Conservation (phyloP, 2,797 vertebrate genomes). For the Eidolon dupreanum region DNA sequence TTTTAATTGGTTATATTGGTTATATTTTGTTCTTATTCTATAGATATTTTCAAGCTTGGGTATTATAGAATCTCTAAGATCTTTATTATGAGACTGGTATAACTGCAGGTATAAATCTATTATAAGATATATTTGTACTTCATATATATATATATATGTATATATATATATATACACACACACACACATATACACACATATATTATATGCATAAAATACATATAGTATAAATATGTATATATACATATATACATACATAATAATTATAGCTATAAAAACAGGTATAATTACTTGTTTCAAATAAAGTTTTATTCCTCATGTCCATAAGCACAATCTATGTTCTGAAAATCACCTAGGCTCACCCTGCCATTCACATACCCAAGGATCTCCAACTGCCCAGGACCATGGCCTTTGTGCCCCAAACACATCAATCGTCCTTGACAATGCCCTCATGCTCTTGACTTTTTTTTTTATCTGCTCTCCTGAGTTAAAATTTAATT, state of each 20-base stretch:
- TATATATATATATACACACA: background rate
- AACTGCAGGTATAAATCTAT: background rate
- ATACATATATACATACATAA: background rate
- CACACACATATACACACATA: background rate
- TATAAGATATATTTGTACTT: background rate
- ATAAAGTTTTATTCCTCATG: background rate
- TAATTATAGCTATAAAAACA: background rate
- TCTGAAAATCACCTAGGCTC: fast-evolving
- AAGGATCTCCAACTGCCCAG: background rate
- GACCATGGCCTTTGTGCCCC: background rate
- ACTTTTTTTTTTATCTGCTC: background rate
- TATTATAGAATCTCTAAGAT: background rate
- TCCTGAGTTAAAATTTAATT: background rate
- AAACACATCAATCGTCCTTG: background rate
- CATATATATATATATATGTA: background rate
- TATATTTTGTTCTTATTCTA: background rate
- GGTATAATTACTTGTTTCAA: background rate
- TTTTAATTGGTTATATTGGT: background rate
- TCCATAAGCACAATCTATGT: background rate
- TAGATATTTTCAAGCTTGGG: background rate
- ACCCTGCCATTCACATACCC: background rate
- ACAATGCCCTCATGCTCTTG: background rate
- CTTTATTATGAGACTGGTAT: background rate
- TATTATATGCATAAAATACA: background rate
- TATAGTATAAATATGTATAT: background rate